Evolutionary conservation across 2,888 invertebrate genomes (phyloP).

Genomic region (Anthoptus insignis): DNA sequence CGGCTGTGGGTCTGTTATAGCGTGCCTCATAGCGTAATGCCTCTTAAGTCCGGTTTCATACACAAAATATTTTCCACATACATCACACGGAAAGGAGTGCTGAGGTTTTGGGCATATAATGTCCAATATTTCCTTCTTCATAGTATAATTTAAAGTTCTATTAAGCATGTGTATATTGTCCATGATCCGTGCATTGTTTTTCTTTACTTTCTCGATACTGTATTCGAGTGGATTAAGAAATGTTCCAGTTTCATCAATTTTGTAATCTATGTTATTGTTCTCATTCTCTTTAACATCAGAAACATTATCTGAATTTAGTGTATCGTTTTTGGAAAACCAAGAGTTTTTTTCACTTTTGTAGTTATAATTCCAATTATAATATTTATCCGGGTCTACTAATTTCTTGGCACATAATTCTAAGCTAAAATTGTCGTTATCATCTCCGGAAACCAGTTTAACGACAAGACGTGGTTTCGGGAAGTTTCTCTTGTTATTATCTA

Average conservation of each 20-base stretch:
- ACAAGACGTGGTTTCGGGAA: constrained; percentile 69
- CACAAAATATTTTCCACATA: constrained; percentile 81
- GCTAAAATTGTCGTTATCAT: constrained; percentile 65
- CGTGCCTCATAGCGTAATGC: constrained; percentile 73
- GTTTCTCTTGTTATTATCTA: constrained; percentile 61
- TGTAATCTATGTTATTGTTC: neutral
- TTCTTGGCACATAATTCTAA: constrained; percentile 71
- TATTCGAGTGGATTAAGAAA: constrained; percentile 69
- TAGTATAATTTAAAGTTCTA: constrained; percentile 76
- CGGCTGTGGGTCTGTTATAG: constrained; percentile 65
- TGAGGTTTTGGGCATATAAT: constrained; percentile 67
- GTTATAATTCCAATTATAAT: constrained; percentile 29
- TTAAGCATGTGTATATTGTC: constrained; percentile 81
- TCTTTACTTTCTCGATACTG: constrained; percentile 78
- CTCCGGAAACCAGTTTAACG: constrained; percentile 72
- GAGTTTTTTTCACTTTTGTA: constrained; percentile 9
- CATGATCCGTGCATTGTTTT: constrained; percentile 82
- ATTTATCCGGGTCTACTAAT: constrained; percentile 52
- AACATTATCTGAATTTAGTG: neutral
- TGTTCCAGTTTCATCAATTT: neutral
- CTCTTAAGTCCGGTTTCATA: constrained; percentile 79
- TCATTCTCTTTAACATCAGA: neutral
- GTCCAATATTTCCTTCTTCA: constrained; percentile 76
- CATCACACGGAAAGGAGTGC: constrained; percentile 71
- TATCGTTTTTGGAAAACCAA: constrained; percentile 3